Conservation (phyloP, 2,113 vertebrate species). For the Vombatus ursinus region DNA sequence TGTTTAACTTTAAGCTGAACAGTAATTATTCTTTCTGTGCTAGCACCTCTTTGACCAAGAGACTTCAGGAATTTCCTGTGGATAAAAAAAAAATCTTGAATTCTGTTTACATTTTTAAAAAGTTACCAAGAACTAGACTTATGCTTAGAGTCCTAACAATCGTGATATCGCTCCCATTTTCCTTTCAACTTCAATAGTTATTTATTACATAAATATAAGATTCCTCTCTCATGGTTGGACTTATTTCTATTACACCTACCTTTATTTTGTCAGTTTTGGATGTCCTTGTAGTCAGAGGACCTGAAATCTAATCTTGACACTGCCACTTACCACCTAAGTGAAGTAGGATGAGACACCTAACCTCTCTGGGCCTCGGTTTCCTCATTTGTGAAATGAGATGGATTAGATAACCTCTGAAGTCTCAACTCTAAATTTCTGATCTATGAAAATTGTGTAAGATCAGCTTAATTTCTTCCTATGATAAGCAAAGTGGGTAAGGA, state of each 20-base stretch:
- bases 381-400: not conserved
- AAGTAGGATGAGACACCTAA: not conserved
- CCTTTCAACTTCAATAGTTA: not conserved
- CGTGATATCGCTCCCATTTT: not conserved
- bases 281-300: not conserved
- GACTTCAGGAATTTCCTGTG: not conserved
- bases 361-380: not conserved
- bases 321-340: too few species aligned
- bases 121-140: not conserved
- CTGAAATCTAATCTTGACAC: not conserved
- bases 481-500: not conserved
- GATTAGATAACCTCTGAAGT: not conserved
- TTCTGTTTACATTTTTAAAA: conserved; percentile 5
- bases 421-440: not conserved
- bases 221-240: not conserved
- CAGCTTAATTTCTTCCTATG: not conserved
- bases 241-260: not conserved
- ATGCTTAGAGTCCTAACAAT: not conserved
- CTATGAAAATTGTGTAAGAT: not conserved
- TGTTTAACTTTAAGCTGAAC: conserved; percentile 6
- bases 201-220: not conserved
- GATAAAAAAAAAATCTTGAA: conserved; percentile 3
- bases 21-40: not conserved
- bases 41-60: conserved; percentile 1
- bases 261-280: conserved; percentile 12